These are phyloP conservation scores for Pseudobourletiella spinata DNA, from an alignment of 1,140 invertebrate species.

Conservation along the genomic window DNA sequence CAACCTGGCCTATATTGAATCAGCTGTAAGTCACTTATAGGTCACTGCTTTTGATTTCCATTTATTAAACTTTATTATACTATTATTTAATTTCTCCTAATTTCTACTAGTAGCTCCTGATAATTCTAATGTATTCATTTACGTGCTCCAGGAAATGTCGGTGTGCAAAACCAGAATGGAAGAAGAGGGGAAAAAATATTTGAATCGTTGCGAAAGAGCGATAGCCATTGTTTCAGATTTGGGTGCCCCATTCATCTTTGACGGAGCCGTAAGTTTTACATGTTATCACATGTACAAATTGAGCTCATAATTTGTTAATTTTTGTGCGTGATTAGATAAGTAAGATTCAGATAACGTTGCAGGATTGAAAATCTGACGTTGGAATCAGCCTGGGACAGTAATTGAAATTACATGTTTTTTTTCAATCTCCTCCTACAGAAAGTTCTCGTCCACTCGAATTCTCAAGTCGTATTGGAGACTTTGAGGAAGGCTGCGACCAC, in stretches of 20 bases:
- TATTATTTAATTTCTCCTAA: background rate
- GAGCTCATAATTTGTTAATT: background rate
- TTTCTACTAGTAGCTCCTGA: background rate
- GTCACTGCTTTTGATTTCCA: background rate
- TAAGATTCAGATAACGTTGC: background rate
- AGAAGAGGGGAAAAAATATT: constrained; percentile 37
- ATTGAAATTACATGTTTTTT: background rate
- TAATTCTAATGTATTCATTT: background rate
- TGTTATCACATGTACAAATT: background rate
- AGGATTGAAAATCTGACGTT: background rate
- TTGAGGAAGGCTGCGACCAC: constrained; percentile 75
- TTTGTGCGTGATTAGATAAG: background rate
- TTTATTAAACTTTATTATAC: background rate
- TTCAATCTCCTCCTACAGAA: constrained; percentile 11
- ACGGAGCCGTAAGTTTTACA: constrained; percentile 64
- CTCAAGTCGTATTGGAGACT: constrained; percentile 81
- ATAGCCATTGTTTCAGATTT: constrained; percentile 74
- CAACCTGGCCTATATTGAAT: constrained; percentile 22
- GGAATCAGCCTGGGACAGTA: too few relatives aligned
- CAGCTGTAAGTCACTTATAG: constrained; percentile 6
- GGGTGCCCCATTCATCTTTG: constrained; percentile 71
- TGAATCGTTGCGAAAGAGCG: constrained; percentile 46
- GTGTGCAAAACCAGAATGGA: constrained; percentile 21
- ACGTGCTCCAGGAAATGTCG: constrained; percentile 22
- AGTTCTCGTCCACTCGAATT: constrained; percentile 84